Base-by-base conservation (phyloP, 2,797 vertebrate species). In the Argya squamiceps region DNA sequence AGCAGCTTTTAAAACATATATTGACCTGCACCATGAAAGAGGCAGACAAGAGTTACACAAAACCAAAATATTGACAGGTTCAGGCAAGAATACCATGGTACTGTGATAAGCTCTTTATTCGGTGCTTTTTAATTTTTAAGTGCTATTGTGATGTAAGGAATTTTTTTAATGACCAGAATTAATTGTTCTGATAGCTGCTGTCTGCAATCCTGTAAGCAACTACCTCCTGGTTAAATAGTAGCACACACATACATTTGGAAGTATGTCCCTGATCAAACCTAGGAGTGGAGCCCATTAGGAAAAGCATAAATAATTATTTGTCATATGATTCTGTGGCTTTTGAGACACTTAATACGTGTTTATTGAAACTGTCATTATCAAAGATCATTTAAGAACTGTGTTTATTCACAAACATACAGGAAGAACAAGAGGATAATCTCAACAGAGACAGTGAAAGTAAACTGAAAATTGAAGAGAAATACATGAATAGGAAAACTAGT, bases 1-100 rank as follows among this genome's bases (percentile, higher is more conserved):
- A 89, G 9, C 56, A 88, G 86, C 79, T 97, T 98, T 97, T 95
- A 96, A 97, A 97, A 97, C 22, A 96, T 91, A 74, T 90, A 94
- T 30, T 93, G 91, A 96, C 83, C 86, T 93, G 71, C 73, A 58
- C 59, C 16, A 4, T 92, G 92, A 93, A 96, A 97, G 92, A 83
- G 70, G 75, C 90, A 94, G 92, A 82, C 53, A 96, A 74, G 46
- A 55, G 12, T 62, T 76, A 90, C 32, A 90, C 2, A 26, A 87
- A 73, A 79, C n/a, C 60, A 59, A 93, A 97, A 92, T 65, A 53
- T 95, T 96, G 87, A 84, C 3, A 4, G 36, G 19, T 67, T 73
- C 67, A 34, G 55, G 56, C 34, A 89, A 67, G 69, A 21, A 34
- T 75, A 93, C 20, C 27, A 53, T 20, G 67, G 46, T 64, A 63